Evolutionary conservation across 2,888 invertebrate genomes (phyloP), one percentile per base, ranked within the genome.

Genomic region (Orthosia cruda): DNA sequence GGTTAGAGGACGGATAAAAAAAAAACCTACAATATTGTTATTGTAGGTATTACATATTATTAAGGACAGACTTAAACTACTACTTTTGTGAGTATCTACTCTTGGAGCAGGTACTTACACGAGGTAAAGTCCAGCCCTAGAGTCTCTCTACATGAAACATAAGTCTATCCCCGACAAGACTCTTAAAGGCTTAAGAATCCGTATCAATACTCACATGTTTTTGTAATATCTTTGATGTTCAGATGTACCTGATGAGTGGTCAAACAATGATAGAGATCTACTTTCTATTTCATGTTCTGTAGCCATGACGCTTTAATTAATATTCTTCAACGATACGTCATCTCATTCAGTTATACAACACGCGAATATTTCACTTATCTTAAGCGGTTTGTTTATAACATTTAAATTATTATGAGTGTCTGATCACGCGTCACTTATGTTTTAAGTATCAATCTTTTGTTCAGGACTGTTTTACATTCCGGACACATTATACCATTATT

Each of bases 201-300:
- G 63, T 67, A 78, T 64, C 66, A 20, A 57, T 77, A 45, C 50
- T 67, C 57, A 54, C 65, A 58, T 65, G 40, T 63, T 72, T 55
- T 68, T 59, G 65, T 59, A 61, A 23, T 72, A 26, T 32, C 80
- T 52, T 32, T 32, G 50, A 45, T 80, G 18, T 26, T 83, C 80
- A 13, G 77, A 84, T 84, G 87, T 86, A 88, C 86, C 87, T 88
- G 80, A 87, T 87, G 85, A 88, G 77, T 83, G 84, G 85, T 87
- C 89, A 89, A 84, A 88, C 86, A 90, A 89, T 88, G 88, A 90
- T 91, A 82, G 85, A 88, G 87, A 89, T 90, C 87, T 88, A 93
- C 94, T 95, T 94, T 95, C 94, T 93, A 93, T 94, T 94, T 94
- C 93, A 92, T 87, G 90, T 89, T 91, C 90, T 88, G 87, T 88